Evolutionary conservation across 2,113 vertebrate genomes (phyloP), one percentile per base, ranked within the genome.

Genomic region (Mobula hypostoma): DNA sequence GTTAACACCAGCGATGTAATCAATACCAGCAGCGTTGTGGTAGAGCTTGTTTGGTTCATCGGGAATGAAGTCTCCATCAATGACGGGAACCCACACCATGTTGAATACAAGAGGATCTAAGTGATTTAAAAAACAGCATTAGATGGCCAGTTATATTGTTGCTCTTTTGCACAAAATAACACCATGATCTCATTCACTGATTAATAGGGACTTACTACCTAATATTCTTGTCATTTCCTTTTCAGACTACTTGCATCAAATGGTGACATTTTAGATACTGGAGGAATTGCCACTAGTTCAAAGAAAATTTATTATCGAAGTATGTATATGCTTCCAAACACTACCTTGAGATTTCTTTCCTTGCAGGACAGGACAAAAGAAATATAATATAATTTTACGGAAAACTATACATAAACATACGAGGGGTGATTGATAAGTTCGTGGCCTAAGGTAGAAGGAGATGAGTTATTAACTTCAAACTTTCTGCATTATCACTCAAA

Each of bases 51-150:
- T 19, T 0, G 98, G 98, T 0, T 95, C 14, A 1, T 97, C 97
- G 0, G 98, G 98, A 68, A 99, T 94, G 96, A 99, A 99, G 95
- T 99, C 98, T 0, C 98, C 98, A 0, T 99, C 98, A 0, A 99
- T 0, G 0, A 98, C 98, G 0, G 98, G 97, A n/a, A 96, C 0
- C 7, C 98, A 94, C 36, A 79, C 88, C 1, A 99, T 95, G 24
- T 97, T 97, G n/a, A 95, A 17, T 3, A 98, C 79, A 0, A 98
- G 0, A 0, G 98, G 98, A 0, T 94, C 99, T 99, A 95, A 63
- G 66, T 78, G 87, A 68, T 7, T 66, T 1, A 48, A 21, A 63
- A 88, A 94, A 76, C 94, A 36, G 94, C 27, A 61, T 27, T 29
- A 74, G 14, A 56, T 80, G 17, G 70, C 74, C 91, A 48, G 32